Base-by-base conservation (phyloP, 2,888 invertebrate genomes). In the Tinea pellionella region DNA sequence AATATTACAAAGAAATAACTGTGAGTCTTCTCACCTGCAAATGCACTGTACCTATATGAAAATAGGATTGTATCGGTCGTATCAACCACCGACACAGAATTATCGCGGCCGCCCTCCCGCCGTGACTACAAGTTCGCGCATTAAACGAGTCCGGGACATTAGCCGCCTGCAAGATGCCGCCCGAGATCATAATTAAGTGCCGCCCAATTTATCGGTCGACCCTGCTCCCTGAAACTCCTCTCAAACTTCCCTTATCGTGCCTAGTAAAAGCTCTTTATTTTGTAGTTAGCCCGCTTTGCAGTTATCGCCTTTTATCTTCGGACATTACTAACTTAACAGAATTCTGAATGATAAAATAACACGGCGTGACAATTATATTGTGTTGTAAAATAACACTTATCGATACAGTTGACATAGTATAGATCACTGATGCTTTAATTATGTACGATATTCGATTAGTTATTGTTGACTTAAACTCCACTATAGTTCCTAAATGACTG, bases 121-220 rank as follows among this genome's bases (percentile, higher is more conserved):
- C 78, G 81, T 80, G 80, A 79, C 69, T 75, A 81, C 82, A 86
- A 87, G 86, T 87, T 87, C 81, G 83, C 85, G 83, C 84, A 86
- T 86, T 86, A 85, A 85, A 86, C 84, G 84, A 86, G 73, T 85
- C 82, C 79, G 84, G 81, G 77, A 83, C 85, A 86, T 86, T 86
- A 86, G 84, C 82, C 80, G 80, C 77, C 75, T 85, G 86, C 86
- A 86, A 87, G 85, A 86, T 86, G 86, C 87, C 84, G 81, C 82
- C 82, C 85, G 78, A 85, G 85, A 86, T 87, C 86, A 85, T 87
- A 87, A 87, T 87, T 87, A 87, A 87, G 84, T 86, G 85, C 83
- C 83, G 81, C 81, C 85, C 86, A 84, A 87, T 87, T 86, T 87
- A 87, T 87, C 82, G 87, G 72, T 75, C 83, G 85, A 83, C 84